A percentile compares a stretch with the other conserved stretches of the same genome.
Evolutionary conservation across 2,888 invertebrate species (phyloP).

Genomic region (Biston stratarius): DNA sequence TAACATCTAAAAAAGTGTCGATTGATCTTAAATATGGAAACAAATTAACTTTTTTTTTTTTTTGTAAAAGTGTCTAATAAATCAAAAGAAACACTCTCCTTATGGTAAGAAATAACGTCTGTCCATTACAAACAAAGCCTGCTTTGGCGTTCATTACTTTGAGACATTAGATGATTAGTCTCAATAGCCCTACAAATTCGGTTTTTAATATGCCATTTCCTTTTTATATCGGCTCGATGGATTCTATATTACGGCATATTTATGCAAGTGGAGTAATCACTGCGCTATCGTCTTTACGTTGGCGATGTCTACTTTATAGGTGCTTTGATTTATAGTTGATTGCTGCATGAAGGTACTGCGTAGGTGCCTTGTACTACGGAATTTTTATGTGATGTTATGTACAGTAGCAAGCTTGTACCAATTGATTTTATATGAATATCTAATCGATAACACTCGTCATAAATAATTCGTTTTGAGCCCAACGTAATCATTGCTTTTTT

Average conservation of each 20-base stretch:
- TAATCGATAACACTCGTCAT: background rate
- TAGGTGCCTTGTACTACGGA: background rate
- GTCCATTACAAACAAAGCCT: too few relatives aligned
- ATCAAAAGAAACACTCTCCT: too few relatives aligned
- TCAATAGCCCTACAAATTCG: too few relatives aligned
- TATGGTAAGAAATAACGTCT: too few relatives aligned
- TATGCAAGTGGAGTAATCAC: slow-evolving; percentile 23
- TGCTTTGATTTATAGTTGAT: slow-evolving; percentile 17
- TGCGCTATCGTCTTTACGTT: background rate
- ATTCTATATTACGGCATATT: slow-evolving; percentile 17
- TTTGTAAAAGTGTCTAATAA: too few relatives aligned
- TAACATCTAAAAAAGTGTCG: too few relatives aligned
- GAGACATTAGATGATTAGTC: too few relatives aligned
- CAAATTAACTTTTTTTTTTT: too few relatives aligned
- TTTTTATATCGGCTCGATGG: background rate
- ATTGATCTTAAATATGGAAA: too few relatives aligned
- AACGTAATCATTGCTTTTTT: too few relatives aligned
- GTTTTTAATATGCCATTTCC: background rate
- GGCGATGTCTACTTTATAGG: slow-evolving; percentile 19
- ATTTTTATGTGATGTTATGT: slow-evolving; percentile 1
- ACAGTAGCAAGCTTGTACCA: background rate
- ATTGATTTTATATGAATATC: background rate
- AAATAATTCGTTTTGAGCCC: background rate
- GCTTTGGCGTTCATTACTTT: too few relatives aligned
- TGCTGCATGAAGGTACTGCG: background rate